Percentiles rank a stretch among this genome's conserved stretches.
Conservation (phyloP, 2,888 invertebrate species). For the Therioaphis trifolii region DNA sequence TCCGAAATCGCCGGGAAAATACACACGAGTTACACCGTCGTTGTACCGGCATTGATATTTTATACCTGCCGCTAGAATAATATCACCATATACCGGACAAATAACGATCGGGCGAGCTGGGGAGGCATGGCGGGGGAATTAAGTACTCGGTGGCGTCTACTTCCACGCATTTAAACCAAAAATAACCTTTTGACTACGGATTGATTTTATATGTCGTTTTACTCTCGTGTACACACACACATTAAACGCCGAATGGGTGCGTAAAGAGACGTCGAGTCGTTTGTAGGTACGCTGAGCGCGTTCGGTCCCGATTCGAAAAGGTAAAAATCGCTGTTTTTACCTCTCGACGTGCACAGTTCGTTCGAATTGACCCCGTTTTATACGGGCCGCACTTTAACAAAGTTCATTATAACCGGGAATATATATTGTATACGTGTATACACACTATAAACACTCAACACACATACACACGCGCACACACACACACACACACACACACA, state of each 20-base stretch:
- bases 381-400: slow-evolving; percentile 3
- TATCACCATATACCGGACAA: too few species aligned
- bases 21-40: too few species aligned
- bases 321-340: neutral
- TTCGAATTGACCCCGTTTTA: neutral
- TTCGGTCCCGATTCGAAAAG: neutral
- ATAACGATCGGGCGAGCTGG: too few species aligned
- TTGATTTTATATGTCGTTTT: neutral
- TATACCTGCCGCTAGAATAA: too few species aligned
- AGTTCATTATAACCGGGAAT: neutral
- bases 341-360: neutral
- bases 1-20: too few species aligned
- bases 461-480: neutral
- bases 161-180: neutral
- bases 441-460: neutral
- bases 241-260: neutral
- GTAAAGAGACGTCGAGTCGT: neutral
- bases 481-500: neutral
- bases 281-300: neutral
- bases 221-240: neutral
- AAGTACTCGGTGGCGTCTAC: too few species aligned
- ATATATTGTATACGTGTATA: neutral
- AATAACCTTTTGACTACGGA: neutral
- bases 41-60: too few species aligned
- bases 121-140: too few species aligned